Evolutionary conservation across 2,888 invertebrate genomes (phyloP).

Genomic region (Ormyrus nitidulus): DNA sequence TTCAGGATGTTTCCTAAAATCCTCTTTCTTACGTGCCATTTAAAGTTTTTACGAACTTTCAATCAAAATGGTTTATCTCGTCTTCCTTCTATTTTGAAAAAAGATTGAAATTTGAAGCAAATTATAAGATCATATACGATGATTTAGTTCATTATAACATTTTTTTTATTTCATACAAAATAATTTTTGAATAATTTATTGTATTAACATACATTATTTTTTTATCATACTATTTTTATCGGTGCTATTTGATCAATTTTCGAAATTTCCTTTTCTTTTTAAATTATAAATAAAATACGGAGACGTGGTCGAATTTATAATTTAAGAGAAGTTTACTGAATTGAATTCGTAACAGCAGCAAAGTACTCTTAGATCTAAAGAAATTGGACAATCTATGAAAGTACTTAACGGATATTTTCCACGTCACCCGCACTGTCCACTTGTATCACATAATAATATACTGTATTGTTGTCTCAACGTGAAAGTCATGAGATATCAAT

Average conservation of each 20-base stretch:
- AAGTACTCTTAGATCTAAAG: background rate
- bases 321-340: background rate
- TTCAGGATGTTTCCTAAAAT: slow-evolving; percentile 1
- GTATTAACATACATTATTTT: too few relatives aligned
- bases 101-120: background rate
- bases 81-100: too few relatives aligned
- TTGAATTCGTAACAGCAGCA: background rate
- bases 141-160: too few relatives aligned
- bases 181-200: too few relatives aligned
- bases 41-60: slow-evolving; percentile 14
- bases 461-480: slow-evolving; percentile 1
- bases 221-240: too few relatives aligned
- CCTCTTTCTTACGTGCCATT: slow-evolving; percentile 22
- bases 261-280: background rate
- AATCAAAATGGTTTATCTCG: slow-evolving; percentile 7
- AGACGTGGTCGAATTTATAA: background rate
- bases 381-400: slow-evolving; percentile 46
- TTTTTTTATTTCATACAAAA: too few relatives aligned
- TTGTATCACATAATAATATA: slow-evolving; percentile 14
- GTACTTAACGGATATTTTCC: slow-evolving; percentile 33
- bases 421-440: slow-evolving; percentile 9
- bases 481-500: slow-evolving; percentile 6
- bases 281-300: background rate
- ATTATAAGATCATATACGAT: background rate
- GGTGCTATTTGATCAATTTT: too few relatives aligned